These are phyloP conservation scores for Dendrolimus pini DNA, from an alignment of 2,888 invertebrate genomes.

Conservation along the genomic window DNA sequence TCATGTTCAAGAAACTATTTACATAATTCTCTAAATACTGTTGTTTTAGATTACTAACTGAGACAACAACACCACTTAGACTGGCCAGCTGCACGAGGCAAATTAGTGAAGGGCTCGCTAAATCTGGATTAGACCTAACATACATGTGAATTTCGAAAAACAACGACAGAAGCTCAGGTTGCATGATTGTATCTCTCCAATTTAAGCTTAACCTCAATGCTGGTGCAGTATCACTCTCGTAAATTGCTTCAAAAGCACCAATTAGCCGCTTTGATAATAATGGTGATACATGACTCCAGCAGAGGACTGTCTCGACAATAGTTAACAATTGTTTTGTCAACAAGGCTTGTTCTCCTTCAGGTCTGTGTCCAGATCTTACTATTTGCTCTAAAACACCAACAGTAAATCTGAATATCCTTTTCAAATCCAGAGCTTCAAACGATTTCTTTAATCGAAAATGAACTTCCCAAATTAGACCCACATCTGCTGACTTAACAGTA, in stretches of 20 bases:
- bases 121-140: constrained; percentile 83
- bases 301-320: constrained; percentile 86
- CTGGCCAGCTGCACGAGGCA: constrained; percentile 87
- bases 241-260: constrained; percentile 82
- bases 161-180: constrained; percentile 83
- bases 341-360: constrained; percentile 68
- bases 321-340: constrained; percentile 83
- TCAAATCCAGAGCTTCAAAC: constrained; percentile 88
- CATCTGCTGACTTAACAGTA: constrained; percentile 89
- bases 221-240: constrained; percentile 80
- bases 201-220: constrained; percentile 78
- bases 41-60: constrained; percentile 50
- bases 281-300: constrained; percentile 87
- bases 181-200: constrained; percentile 87
- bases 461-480: constrained; percentile 91
- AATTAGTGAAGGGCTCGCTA: constrained; percentile 86
- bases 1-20: constrained; percentile 59
- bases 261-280: constrained; percentile 81
- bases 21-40: constrained; percentile 67
- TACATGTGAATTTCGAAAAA: constrained; percentile 91
- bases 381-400: constrained; percentile 64
- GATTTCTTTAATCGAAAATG: constrained; percentile 89
- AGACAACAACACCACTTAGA: constrained; percentile 57
- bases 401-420: constrained; percentile 82
- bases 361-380: constrained; percentile 58